Conservation (phyloP, 2,113 vertebrate genomes). For the Otocyon megalotis region DNA sequence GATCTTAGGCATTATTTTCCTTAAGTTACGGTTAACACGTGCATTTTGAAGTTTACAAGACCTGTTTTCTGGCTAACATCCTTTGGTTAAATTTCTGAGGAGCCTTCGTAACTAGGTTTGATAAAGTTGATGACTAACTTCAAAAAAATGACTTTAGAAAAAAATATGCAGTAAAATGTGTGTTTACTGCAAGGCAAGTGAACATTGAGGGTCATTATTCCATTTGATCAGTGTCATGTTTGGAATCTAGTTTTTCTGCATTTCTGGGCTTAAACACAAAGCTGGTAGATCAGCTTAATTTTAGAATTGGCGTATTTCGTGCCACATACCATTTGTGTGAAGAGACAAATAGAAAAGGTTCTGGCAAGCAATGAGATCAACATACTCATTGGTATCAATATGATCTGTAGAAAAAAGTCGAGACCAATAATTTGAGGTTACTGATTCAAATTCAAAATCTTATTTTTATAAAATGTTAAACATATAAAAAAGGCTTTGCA, state of each 20-base stretch:
- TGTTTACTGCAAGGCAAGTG: not conserved
- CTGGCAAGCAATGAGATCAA: not conserved
- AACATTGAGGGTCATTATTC: not conserved
- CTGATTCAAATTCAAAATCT: not conserved
- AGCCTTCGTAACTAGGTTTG: not conserved
- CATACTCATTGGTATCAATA: not conserved
- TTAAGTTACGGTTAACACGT: not conserved
- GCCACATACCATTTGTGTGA: not conserved
- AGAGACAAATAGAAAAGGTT: not conserved
- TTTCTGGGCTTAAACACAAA: slow-evolving; percentile 41
- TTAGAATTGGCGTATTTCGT: not conserved
- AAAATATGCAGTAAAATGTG: not conserved
- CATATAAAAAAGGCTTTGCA: not conserved
- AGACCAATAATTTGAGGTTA: not conserved
- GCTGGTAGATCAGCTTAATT: not conserved
- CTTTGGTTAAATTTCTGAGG: slow-evolving; percentile 41
- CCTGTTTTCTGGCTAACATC: not conserved
- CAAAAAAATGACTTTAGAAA: slow-evolving; percentile 32
- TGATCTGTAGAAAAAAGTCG: not conserved
- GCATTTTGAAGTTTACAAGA: slow-evolving; percentile 20
- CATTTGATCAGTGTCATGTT: not conserved
- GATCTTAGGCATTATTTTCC: slow-evolving; percentile 32
- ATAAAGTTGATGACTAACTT: slow-evolving; percentile 16
- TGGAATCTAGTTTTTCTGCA: not conserved
- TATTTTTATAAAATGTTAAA: slow-evolving; percentile 6